Evolutionary conservation across 2,113 vertebrate genomes (phyloP).

Genomic region (Chelonoidis abingdonii): DNA sequence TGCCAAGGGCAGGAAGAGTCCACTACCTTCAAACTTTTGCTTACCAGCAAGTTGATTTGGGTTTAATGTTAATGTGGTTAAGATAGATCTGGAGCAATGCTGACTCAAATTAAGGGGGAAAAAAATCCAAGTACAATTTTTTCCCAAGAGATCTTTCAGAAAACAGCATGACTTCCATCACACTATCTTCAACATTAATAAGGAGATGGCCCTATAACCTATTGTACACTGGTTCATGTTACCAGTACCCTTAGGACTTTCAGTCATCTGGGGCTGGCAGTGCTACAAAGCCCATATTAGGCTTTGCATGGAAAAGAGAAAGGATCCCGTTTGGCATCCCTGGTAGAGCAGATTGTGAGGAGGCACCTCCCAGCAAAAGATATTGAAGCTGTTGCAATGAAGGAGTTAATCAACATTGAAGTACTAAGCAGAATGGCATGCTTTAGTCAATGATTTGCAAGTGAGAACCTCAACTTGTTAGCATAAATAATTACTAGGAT

Average conservation of each 20-base stretch:
- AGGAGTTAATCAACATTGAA: constrained; percentile 32
- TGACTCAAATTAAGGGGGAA: constrained; percentile 21
- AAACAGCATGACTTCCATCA: background rate
- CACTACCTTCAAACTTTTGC: background rate
- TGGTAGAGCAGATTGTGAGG: constrained; percentile 41
- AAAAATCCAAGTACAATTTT: background rate
- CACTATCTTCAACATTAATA: constrained; percentile 29
- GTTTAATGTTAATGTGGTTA: background rate
- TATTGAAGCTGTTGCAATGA: constrained; percentile 24
- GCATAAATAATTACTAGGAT: background rate
- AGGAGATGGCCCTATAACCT: constrained; percentile 42
- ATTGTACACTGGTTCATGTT: constrained; percentile 56
- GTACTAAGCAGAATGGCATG: background rate
- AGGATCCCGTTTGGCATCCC: constrained; percentile 34
- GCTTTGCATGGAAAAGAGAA: constrained; percentile 54
- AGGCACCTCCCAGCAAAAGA: constrained; percentile 51
- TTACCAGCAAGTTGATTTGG: background rate
- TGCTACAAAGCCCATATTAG: constrained; percentile 42
- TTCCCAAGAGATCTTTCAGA: constrained; percentile 12
- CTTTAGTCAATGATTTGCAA: background rate
- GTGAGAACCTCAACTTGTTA: background rate
- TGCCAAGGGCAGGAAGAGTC: background rate
- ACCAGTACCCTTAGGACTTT: constrained; percentile 37
- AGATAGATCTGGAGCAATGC: background rate
- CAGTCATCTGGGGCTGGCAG: constrained; percentile 61